Evolutionary conservation across 2,888 invertebrate genomes (phyloP), one percentile per base, ranked within the genome.

Genomic region (Rapana venosa): DNA sequence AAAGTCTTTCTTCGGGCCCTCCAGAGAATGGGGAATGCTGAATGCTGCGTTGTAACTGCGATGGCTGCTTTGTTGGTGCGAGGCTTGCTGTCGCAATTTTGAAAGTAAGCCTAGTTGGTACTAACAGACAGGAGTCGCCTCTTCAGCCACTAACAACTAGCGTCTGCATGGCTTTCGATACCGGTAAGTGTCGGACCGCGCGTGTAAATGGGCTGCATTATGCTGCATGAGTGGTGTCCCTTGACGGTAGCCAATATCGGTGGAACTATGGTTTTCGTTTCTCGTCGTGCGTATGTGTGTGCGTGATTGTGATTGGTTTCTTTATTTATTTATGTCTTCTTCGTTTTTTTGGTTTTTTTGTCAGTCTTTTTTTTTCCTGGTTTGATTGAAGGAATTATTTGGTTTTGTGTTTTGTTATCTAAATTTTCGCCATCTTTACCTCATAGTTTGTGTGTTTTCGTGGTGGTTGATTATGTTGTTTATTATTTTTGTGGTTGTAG

Each of bases 241-340:
- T 47, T 2, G 47, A 47, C 2, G 47, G 8, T 47, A 47, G 17
- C 66, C 66, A 66, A 83, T 6, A 47, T 22, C 30, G 47, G 47
- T 85, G 84, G 84, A 85, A 85, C 84, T 85, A 58, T 85, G 84
- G 84, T 85, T 85, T 85, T 85, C 30, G n/a, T 5, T 26, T 58
- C 58, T 30, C 26, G 81, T 83, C 36, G 83, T 35, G 17, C 15
- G 4, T 81, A 35, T 81, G 22, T 77, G 81, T 83, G 83, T 83
- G 22, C 20, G 83, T 47, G 47, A 6, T 6, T 83, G 26, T 36
- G 22, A 22, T 36, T 47, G 47, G 17, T 83, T 26, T 47, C 22
- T 83, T 36, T 26, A 5, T 74, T 26, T 74, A 5, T 74, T 74
- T 74, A 74, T n/a, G 8, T 47, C 47, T 47, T 30, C 6, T 32